Percentiles rank a stretch among this genome's conserved stretches.
These are phyloP conservation scores for Catonia carolina DNA, from an alignment of 2,888 invertebrate species.

Conservation along the genomic window DNA sequence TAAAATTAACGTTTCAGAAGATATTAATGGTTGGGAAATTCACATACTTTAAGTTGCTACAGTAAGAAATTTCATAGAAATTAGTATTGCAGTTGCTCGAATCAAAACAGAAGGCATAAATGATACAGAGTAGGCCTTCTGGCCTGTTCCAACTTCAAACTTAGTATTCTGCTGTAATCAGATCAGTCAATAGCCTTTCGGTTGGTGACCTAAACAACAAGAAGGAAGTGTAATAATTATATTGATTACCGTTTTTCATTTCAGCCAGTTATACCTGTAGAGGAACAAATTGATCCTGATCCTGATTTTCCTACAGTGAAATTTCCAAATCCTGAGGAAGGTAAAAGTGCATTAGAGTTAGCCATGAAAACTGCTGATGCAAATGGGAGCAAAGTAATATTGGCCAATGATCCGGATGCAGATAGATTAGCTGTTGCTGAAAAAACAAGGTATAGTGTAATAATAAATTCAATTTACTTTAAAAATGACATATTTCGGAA, in stretches of 20 bases:
- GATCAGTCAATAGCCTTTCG: not conserved
- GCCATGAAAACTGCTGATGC: slow-evolving; percentile 71
- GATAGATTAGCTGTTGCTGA: slow-evolving; percentile 93
- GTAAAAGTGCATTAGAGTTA: slow-evolving; percentile 67
- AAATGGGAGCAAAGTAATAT: slow-evolving; percentile 61
- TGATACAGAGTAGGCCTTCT: too few relatives aligned
- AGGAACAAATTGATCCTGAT: slow-evolving; percentile 78
- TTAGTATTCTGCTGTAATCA: not conserved
- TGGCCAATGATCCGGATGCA: slow-evolving; percentile 98
- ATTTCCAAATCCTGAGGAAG: slow-evolving; percentile 98
- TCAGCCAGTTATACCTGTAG: slow-evolving; percentile 58
- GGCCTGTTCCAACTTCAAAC: too few relatives aligned
- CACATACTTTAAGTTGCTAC: too few relatives aligned
- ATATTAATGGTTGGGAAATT: too few relatives aligned
- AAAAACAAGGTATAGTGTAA: slow-evolving; percentile 45
- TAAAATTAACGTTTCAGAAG: not conserved
- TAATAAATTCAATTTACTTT: not conserved
- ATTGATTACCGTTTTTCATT: slow-evolving; percentile 20
- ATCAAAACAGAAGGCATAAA: too few relatives aligned
- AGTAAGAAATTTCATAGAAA: too few relatives aligned
- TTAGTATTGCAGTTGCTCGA: too few relatives aligned
- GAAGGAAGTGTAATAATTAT: not conserved
- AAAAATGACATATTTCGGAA: not conserved
- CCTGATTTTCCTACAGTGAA: slow-evolving; percentile 96
- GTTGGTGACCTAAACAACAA: too few relatives aligned